Base-by-base conservation (phyloP, 1,140 invertebrate species). In the Pissodes strobi region DNA sequence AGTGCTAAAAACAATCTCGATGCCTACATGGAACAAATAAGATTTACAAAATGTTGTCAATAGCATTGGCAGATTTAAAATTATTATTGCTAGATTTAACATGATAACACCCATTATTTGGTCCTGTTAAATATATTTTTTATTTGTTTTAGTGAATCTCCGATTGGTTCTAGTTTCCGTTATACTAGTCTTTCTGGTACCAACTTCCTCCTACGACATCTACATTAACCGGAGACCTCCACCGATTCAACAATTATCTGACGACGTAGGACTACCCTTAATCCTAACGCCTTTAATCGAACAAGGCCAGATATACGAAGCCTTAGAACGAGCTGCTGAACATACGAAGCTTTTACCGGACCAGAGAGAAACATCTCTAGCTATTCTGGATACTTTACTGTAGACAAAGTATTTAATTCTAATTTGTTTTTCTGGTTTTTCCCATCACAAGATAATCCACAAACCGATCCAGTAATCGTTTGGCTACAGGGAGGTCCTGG, bases 351-450 rank as follows among this genome's bases (percentile, higher is more conserved):
- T 13, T 43, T 43, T 17, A 1, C 18, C 13, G 2, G 1, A 52
- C 17, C 2, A 19, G 70, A 17, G 51, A 57, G 60, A n/a, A n/a
- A n/a, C n/a, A n/a, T n/a, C n/a, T n/a, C n/a, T 46, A 65, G 66
- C 68, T 82, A 88, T 72, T 82, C 88, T 17, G 90, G 88, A 21
- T 90, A 84, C 69, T 81, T 91, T 13, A 90, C 88, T 1, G 85
- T 90, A 2, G 83, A 91, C 70, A 80, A 85, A 75, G 73, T 77
- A 1, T 83, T 79, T 65, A 81, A 86, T 67, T 87, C 87, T 2
- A 89, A 91, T 75, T 74, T 88, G 64, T 91, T 89, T 74, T 90
- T 91, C 76, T 91, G 89, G 89, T 90, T 87, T 74, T 90, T 90
- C 71, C 86, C 87, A 15, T 81, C 87, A 0, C 78, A 83, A 69